phyloP scores from a whole-genome alignment of 2,113 vertebrate genomes.

The Mesoclemmys tuberculata region DNA sequence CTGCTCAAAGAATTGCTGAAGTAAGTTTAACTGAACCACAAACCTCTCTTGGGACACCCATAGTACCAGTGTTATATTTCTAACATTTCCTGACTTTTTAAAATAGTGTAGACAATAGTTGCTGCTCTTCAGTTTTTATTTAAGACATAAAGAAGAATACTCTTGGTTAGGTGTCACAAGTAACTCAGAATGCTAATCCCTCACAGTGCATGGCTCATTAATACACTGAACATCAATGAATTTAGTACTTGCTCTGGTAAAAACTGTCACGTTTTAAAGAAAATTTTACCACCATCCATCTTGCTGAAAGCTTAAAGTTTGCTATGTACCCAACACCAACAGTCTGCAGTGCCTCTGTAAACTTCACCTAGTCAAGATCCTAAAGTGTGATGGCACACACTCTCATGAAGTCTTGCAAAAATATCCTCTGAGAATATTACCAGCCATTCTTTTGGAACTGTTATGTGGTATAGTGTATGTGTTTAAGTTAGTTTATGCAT shows the following conservation, averaged over 20 bases:
- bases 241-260: not conserved
- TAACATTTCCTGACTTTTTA: not conserved
- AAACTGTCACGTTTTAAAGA: not conserved
- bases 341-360: not conserved
- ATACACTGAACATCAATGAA: not conserved
- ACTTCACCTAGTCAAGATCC: not conserved
- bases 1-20: not conserved
- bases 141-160: not conserved
- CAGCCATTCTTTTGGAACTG: not conserved
- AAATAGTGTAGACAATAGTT: not conserved
- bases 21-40: too few relatives aligned
- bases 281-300: not conserved
- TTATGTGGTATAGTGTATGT: not conserved
- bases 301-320: not conserved
- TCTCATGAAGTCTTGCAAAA: too few relatives aligned
- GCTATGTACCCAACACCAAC: too few relatives aligned
- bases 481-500: not conserved
- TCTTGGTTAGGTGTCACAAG: not conserved
- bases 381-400: not conserved
- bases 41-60: not conserved
- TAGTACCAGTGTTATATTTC: not conserved
- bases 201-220: not conserved
- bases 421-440: too few relatives aligned
- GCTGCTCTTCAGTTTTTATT: not conserved
- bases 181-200: not conserved